Conservation (phyloP, 2,888 invertebrate species). For the Drosophila cognata region DNA sequence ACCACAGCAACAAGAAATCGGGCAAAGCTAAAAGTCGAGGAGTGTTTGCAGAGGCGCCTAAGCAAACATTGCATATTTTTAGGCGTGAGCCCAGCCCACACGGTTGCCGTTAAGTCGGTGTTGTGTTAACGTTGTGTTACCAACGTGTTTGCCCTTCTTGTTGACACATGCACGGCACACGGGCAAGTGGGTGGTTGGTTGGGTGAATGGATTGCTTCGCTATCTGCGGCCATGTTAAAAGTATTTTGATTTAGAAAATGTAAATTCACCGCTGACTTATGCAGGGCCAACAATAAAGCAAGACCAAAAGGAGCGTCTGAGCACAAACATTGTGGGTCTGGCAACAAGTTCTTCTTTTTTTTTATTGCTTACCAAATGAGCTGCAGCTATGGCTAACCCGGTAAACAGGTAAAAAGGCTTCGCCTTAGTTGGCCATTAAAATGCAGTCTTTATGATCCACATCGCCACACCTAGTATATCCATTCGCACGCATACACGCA, state of each 20-base stretch:
- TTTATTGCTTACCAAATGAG: slow-evolving; percentile 79
- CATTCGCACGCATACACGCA: not conserved
- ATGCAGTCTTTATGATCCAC: slow-evolving; percentile 56
- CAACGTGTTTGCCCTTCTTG: slow-evolving; percentile 49
- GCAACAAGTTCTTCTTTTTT: slow-evolving; percentile 65
- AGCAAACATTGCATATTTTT: slow-evolving; percentile 72
- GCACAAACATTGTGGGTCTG: slow-evolving; percentile 61
- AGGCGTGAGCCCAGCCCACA: slow-evolving; percentile 45
- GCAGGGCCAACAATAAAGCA: slow-evolving; percentile 50
- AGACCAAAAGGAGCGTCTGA: slow-evolving; percentile 31
- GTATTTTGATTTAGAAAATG: slow-evolving; percentile 79
- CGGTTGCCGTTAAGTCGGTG: slow-evolving; percentile 45
- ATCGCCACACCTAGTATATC: slow-evolving; percentile 8
- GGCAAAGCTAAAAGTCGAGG: slow-evolving; percentile 15
- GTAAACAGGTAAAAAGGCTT: slow-evolving; percentile 9
- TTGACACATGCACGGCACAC: slow-evolving; percentile 59
- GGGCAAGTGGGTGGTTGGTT: slow-evolving; percentile 10
- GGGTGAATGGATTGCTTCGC: slow-evolving; percentile 21
- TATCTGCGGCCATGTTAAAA: slow-evolving; percentile 52
- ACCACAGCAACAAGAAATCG: slow-evolving; percentile 25
- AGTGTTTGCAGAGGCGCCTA: slow-evolving; percentile 65
- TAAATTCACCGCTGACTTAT: slow-evolving; percentile 64
- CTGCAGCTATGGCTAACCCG: slow-evolving; percentile 25
- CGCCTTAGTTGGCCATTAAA: slow-evolving; percentile 60
- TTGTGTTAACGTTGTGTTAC: slow-evolving; percentile 43